Evolutionary conservation across 2,888 invertebrate genomes (phyloP).

Genomic region (Chymomyza amoena): DNA sequence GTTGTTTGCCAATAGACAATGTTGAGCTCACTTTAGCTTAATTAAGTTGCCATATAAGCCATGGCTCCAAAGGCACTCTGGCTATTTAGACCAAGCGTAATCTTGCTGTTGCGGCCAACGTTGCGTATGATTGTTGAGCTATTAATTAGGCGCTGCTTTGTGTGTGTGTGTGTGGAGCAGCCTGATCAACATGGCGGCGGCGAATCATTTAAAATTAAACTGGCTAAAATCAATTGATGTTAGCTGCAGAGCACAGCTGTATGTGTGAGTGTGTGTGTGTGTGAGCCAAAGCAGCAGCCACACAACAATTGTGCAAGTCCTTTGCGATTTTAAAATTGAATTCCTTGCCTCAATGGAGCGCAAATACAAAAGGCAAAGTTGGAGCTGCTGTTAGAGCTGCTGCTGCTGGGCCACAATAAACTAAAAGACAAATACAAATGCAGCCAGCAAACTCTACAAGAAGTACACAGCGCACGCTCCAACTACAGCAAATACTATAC

Average conservation of each 20-base stretch:
- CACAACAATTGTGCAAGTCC: conserved; percentile 40
- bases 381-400: conserved; percentile 29
- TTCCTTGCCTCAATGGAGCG: conserved; percentile 67
- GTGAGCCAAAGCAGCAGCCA: not conserved
- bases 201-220: conserved; percentile 49
- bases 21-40: conserved; percentile 6
- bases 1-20: conserved; percentile 9
- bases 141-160: conserved; percentile 37
- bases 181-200: conserved; percentile 33
- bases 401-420: conserved; percentile 51
- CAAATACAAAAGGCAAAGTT: conserved; percentile 66
- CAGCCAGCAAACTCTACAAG: conserved; percentile 42
- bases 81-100: conserved; percentile 18
- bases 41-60: conserved; percentile 8
- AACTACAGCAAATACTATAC: conserved; percentile 29
- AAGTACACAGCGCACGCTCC: conserved; percentile 3
- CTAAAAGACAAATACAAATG: conserved; percentile 69
- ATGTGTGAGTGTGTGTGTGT: not conserved
- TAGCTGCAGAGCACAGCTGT: not conserved
- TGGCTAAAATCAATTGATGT: conserved; percentile 43
- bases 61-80: not conserved
- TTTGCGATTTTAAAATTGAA: conserved; percentile 68
- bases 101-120: conserved; percentile 15
- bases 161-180: not conserved
- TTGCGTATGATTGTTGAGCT: conserved; percentile 38